A percentile compares a stretch with the other conserved stretches of the same genome.
Conservation (phyloP, 2,113 vertebrate genomes). For the Mola mola region DNA sequence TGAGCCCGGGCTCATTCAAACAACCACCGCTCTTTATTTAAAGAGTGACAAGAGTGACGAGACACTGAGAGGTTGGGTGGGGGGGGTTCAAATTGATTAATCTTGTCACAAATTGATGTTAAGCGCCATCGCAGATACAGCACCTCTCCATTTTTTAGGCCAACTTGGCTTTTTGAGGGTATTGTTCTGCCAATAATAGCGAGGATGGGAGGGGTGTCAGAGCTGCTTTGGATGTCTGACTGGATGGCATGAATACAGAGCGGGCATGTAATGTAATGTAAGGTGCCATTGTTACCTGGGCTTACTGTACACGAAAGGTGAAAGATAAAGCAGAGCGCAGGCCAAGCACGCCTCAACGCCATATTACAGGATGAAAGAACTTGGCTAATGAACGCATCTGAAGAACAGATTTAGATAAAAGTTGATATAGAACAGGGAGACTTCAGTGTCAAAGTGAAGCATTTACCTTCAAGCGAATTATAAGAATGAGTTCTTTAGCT, state of each 20-base stretch:
- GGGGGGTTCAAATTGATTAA: conserved; percentile 76
- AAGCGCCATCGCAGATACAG: conserved; percentile 60
- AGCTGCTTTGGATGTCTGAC: conserved; percentile 62
- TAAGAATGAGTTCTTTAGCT: conserved; percentile 45
- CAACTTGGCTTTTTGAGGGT: conserved; percentile 61
- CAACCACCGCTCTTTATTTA: conserved; percentile 54
- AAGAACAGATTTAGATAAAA: conserved; percentile 62
- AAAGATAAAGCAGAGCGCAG: conserved; percentile 62
- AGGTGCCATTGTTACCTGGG: conserved; percentile 69
- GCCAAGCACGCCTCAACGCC: conserved; percentile 39
- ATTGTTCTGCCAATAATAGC: conserved; percentile 77
- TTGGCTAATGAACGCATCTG: conserved; percentile 50
- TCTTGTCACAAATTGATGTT: conserved; percentile 80
- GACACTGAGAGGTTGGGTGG: conserved; percentile 7
- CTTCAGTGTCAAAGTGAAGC: conserved; percentile 40
- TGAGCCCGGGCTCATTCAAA: conserved; percentile 73
- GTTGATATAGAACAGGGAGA: conserved; percentile 35
- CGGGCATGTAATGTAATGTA: conserved; percentile 62
- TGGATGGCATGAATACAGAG: conserved; percentile 54
- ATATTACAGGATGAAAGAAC: conserved; percentile 51
- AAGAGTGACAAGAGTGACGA: conserved; percentile 45
- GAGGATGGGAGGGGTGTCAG: conserved; percentile 34
- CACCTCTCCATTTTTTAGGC: conserved; percentile 40
- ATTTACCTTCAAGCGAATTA: no score
- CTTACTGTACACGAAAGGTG: conserved; percentile 72